A percentile compares a stretch with the other conserved stretches of the same genome.
phyloP scores from a whole-genome alignment of 2,888 invertebrate species.

The Drosophila demipolita region DNA sequence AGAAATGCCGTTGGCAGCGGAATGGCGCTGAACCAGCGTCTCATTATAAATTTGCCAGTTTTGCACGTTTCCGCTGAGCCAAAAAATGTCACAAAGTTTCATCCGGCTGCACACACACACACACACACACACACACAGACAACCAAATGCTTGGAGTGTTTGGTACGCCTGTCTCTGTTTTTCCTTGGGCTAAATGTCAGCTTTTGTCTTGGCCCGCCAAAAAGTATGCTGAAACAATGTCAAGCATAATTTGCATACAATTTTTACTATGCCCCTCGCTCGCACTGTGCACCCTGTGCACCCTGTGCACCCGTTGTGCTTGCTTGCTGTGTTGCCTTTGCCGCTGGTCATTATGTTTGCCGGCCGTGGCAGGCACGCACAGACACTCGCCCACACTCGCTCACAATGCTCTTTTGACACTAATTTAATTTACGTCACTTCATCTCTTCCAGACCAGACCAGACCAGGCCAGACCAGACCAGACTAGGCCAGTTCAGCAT shows the following conservation, averaged over 20 bases:
- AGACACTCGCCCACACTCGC: conserved; percentile 60
- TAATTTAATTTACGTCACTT: conserved; percentile 74
- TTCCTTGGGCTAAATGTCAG: conserved; percentile 79
- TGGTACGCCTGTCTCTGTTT: conserved; percentile 50
- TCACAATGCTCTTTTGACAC: conserved; percentile 73
- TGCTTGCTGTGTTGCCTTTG: conserved; percentile 46
- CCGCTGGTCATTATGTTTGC: conserved; percentile 76
- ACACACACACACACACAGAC: background rate
- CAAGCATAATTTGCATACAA: conserved; percentile 79
- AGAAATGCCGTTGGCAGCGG: conserved; percentile 67
- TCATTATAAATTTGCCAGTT: conserved; percentile 80
- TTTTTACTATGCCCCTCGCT: conserved; percentile 50
- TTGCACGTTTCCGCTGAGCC: conserved; percentile 76
- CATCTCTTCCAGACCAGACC: conserved; percentile 31
- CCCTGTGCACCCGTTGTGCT: conserved; percentile 9
- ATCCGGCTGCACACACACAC: conserved; percentile 42
- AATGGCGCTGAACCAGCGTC: conserved; percentile 66
- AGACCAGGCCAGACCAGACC: background rate
- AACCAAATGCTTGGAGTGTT: conserved; percentile 8
- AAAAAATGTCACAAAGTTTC: conserved; percentile 77
- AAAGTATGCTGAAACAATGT: conserved; percentile 79
- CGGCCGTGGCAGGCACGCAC: conserved; percentile 71
- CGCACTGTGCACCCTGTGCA: background rate
- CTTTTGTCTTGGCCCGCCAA: conserved; percentile 79
- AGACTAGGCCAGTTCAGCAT: conserved; percentile 1